Base-by-base conservation (phyloP, 2,888 invertebrate genomes). In the Ochropacha duplaris region DNA sequence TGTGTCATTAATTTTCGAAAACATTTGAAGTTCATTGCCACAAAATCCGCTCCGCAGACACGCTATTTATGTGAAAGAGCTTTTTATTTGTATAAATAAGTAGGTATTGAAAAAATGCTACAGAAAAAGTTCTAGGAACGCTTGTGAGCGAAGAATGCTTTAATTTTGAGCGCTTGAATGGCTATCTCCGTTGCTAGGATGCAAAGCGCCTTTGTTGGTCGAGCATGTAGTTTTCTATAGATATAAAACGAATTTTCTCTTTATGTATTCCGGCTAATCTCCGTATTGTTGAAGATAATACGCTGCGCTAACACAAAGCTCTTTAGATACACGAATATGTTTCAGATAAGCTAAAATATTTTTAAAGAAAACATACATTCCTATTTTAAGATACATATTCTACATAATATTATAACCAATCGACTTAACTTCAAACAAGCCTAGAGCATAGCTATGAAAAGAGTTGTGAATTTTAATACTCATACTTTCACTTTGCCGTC, bases 201-300 rank as follows among this genome's bases (percentile, higher is more conserved):
- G 44, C 56, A 49, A 56, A 49, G 51, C 51, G 26, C 39, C 50
- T 54, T 54, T 54, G 57, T 49, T 26, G n/a, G 49, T 49, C 16
- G 28, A 49, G 9, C 19, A 49, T 49, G 49, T 28, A 24, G 49
- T 49, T 55, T 49, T 55, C 54, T 28, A 57, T 26, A 16, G 34
- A 22, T 54, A 36, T 36, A 57, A 59, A 65, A 60, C 60, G 58
- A 61, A 44, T 65, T 61, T 67, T 49, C 50, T 57, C 31, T 62
- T 67, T 65, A 56, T 66, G 50, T 58, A 58, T 65, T 50, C 58
- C 22, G 44, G 55, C 55, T 66, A 61, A 69, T 69, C 60, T 49
- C 44, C 24, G 52, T 58, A 65, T 61, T 65, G 65, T 65, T 51
- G 34, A 54, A 67, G 57, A 69, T 67, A 67, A 69, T 55, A 31